Evolutionary conservation across 2,888 invertebrate genomes (phyloP).

Genomic region (Eupithecia subfuscata): DNA sequence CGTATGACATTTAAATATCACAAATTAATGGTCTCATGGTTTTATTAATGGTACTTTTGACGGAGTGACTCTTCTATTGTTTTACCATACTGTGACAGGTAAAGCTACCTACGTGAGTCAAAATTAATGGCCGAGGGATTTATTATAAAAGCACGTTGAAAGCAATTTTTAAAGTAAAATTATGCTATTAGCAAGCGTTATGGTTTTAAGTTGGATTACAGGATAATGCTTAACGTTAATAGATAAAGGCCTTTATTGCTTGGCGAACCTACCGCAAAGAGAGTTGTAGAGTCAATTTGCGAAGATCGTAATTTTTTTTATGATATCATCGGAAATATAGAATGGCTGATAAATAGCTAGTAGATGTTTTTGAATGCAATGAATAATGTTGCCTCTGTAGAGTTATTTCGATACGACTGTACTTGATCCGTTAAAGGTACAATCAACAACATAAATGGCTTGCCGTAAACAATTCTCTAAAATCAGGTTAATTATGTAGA

Average conservation of each 20-base stretch:
- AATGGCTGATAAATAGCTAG: background rate
- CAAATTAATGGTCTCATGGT: no score
- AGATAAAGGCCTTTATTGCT: conserved; percentile 12
- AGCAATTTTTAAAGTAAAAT: conserved; percentile 26
- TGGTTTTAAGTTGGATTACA: conserved; percentile 10
- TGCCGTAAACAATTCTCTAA: background rate
- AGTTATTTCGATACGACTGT: background rate
- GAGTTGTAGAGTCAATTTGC: background rate
- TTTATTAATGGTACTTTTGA: background rate
- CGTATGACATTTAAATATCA: no score
- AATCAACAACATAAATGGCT: background rate
- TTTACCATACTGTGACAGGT: background rate
- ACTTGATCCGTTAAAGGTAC: background rate
- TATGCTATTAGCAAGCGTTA: conserved; percentile 10
- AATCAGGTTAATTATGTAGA: background rate
- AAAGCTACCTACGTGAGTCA: conserved; percentile 13
- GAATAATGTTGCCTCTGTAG: background rate
- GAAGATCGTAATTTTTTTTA: background rate
- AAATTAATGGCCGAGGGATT: conserved; percentile 14
- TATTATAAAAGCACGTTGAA: conserved; percentile 15
- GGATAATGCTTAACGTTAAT: conserved; percentile 2
- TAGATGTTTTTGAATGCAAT: background rate
- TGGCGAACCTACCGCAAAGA: background rate
- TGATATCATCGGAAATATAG: background rate
- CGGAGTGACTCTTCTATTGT: background rate